Percentiles rank a stretch among this genome's conserved stretches.
phyloP scores from a whole-genome alignment of 2,113 vertebrate species.

The human region GRCh38 chr3:46233501-46234000 shows the following conservation, averaged over 20 bases:
- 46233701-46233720: not conserved
- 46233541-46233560: not conserved
- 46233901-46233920: not conserved
- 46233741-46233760: not conserved
- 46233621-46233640: not conserved
- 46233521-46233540: not conserved
- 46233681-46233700: not conserved
- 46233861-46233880: not conserved
- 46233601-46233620: not conserved
- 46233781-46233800: not conserved
- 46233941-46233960: not conserved
- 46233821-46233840: rapidly evolving
- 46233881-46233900: not conserved
- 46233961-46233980: not conserved
- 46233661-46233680: not conserved
- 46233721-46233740: not conserved
- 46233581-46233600: not conserved
- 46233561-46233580: not conserved
- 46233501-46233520: not conserved
- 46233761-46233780: not conserved
- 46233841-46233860: not conserved
- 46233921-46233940: not conserved
- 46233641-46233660: not conserved
- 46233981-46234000: not conserved
- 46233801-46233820: no score